Base-by-base conservation (phyloP, 2,113 vertebrate genomes). In the Dryoscopus gambensis region DNA sequence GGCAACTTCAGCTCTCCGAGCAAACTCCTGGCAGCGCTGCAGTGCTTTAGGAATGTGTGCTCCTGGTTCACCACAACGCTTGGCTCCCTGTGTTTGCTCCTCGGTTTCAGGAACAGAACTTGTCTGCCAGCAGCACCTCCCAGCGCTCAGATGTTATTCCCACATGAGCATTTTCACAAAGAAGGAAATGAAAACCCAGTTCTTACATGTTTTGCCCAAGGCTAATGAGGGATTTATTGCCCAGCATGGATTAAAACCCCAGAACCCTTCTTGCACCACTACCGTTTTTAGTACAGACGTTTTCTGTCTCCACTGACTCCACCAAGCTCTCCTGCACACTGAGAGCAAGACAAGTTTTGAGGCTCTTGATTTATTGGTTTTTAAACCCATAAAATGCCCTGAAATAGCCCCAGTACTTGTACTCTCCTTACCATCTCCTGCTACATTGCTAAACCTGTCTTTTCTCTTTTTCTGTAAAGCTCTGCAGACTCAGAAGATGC, bases 41-140 rank as follows among this genome's bases (percentile, higher is more conserved):
- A 2, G 49, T 15, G 63, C 60, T 50, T 33, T 33, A 76, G 74
- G 52, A 81, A 49, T 0, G 4, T 25, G 3, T 25, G 60, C 10
- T 76, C n/a, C 42, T 0, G 1, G 22, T 15, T 68, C 28, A 39
- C 15, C 44, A 20, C 0, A 0, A 21, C 0, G 1, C 13, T 52
- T 52, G 82, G 44, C 69, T 85, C 42, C 23, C 35, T 13, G 16
- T 9, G 24, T 6, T 24, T 15, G 17, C 40, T 25, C 28, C 62
- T 33, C 9, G 23, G 11, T 28, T 27, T 50, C 35, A 53, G 63
- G 25, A 73, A 9, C 23, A 37, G 23, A 65, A 39, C 30, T 37
- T 28, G 17, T 3, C 88, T 67, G 46, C 49, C 74, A 68, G 78
- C 84, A 94, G 75, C 81, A 79, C 37, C 19, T 93, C 74, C 44